Evolutionary conservation across 2,797 vertebrate genomes (phyloP), one percentile per base, ranked within the genome.

Genomic region (Distichodus sexfasciatus): DNA sequence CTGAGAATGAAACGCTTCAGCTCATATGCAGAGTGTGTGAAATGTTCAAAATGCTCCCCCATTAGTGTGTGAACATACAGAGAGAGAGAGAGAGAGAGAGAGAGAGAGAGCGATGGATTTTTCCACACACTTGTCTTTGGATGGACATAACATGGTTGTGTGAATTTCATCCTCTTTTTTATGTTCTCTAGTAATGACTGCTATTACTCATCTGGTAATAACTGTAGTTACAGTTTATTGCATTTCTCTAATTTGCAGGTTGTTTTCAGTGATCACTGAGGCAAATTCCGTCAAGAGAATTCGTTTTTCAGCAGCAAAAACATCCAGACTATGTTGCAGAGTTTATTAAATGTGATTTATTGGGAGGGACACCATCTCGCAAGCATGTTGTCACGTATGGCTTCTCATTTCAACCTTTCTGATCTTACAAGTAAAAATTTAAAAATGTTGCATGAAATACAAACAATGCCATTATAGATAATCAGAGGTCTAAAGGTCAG

Each of bases 1-100:
- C 60, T 76, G 69, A 64, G 59, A 72, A 65, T 4, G n/a, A 55
- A 63, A 24, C 1, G 43, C 44, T 63, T 68, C 28, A 29, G 40
- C 41, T 55, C 26, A 28, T 62, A 54, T 48, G 48, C 35, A 24
- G 47, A 65, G 53, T 65, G 53, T 76, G 69, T 76, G 62, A 76
- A 71, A 63, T 6, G 35, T 38, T 67, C 50, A 57, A 66, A 73
- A 75, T 40, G 60, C 51, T 71, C 47, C 29, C 48, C 61, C 24
- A 61, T 70, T 61, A 75, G 29, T 54, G 55, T 71, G 54, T 54
- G 47, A 26, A n/a, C n/a, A n/a, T n/a, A n/a, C n/a, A n/a, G n/a
- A n/a, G n/a, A n/a, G n/a, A n/a, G 23, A 50, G 35, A 44, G 69
- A 58, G 53, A 8, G 43, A 48, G 59, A 57, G 43, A 59, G 28